Evolutionary conservation across 2,888 invertebrate species (phyloP).

Genomic region (Melanostoma scalare): DNA sequence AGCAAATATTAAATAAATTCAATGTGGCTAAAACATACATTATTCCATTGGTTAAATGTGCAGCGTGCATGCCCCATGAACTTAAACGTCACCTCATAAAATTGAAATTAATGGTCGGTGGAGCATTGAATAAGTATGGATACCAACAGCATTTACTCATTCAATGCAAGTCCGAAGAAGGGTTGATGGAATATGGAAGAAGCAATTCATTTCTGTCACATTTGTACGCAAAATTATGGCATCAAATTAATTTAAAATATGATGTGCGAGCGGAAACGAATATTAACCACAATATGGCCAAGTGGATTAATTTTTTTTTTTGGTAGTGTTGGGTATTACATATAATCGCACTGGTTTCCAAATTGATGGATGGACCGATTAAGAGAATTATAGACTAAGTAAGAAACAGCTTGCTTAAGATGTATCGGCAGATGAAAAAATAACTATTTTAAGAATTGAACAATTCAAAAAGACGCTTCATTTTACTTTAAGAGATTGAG

Average conservation of each 20-base stretch:
- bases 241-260: conserved; percentile 49
- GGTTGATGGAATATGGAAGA: conserved; percentile 4
- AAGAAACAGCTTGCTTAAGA: too few species aligned
- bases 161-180: conserved; percentile 1
- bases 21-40: conserved; percentile 58
- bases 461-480: too few species aligned
- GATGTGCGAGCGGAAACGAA: conserved; percentile 24
- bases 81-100: conserved; percentile 62
- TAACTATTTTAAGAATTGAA: too few species aligned
- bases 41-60: conserved; percentile 19
- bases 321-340: not conserved
- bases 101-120: conserved; percentile 63
- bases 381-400: too few species aligned
- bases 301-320: not conserved
- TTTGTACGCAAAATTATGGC: conserved; percentile 23
- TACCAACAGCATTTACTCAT: not conserved
- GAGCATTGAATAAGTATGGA: not conserved
- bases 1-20: conserved; percentile 35
- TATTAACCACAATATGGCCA: not conserved
- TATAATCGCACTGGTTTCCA: too few species aligned
- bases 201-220: conserved; percentile 26
- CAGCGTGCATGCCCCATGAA: conserved; percentile 20
- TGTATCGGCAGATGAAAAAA: too few species aligned
- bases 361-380: too few species aligned
- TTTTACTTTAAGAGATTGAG: too few species aligned